Evolutionary conservation across 1,140 invertebrate species (phyloP).

Genomic region (Oryzaephilus surinamensis): DNA sequence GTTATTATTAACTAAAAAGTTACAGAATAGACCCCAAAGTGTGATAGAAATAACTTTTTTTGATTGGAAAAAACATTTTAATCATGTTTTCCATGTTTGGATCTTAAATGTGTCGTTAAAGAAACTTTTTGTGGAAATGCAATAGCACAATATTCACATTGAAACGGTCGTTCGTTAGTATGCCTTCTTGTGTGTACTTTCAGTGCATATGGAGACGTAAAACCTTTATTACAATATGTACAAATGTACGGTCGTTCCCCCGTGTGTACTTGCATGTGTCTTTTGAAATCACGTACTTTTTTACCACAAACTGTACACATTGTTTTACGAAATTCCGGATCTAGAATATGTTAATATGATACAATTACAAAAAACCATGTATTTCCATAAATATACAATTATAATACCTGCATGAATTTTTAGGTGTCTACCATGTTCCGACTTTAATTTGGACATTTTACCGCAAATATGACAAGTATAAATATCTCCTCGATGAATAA

Average conservation of each 20-base stretch:
- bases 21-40: too few relatives aligned
- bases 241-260: slow-evolving; percentile 25
- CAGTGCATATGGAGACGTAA: slow-evolving; percentile 19
- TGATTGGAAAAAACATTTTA: too few relatives aligned
- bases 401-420: slow-evolving; percentile 19
- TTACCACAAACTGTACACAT: slow-evolving; percentile 23
- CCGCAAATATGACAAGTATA: slow-evolving; percentile 26
- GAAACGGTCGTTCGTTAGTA: slow-evolving; percentile 26
- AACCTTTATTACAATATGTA: slow-evolving; percentile 25
- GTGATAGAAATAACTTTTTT: too few relatives aligned
- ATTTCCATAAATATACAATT: neutral
- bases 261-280: slow-evolving; percentile 26
- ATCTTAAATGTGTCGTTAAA: slow-evolving; percentile 22
- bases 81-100: too few relatives aligned
- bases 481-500: slow-evolving; percentile 16
- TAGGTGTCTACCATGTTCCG: slow-evolving; percentile 23
- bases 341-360: slow-evolving; percentile 11
- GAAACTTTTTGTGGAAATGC: slow-evolving; percentile 27
- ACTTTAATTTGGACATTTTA: slow-evolving; percentile 19
- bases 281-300: slow-evolving; percentile 19
- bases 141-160: slow-evolving; percentile 20
- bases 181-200: slow-evolving; percentile 26
- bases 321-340: slow-evolving; percentile 23
- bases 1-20: too few relatives aligned
- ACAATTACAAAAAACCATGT: neutral